These are phyloP conservation scores for Lepidurus apus DNA, from an alignment of 1,140 invertebrate species.

Conservation along the genomic window DNA sequence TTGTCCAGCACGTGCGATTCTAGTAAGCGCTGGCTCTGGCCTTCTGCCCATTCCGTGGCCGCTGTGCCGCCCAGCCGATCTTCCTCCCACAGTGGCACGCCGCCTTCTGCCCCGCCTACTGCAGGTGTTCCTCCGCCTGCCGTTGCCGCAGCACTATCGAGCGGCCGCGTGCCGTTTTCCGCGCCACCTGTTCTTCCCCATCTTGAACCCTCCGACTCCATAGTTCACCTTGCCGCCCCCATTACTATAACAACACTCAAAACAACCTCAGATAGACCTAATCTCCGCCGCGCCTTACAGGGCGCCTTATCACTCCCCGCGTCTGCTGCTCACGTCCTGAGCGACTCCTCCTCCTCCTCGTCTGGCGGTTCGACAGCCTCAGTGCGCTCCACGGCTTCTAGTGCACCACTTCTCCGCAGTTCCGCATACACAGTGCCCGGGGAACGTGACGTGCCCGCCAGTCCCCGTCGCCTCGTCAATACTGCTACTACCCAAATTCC, in stretches of 20 bases:
- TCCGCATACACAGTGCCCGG: slow-evolving; percentile 1
- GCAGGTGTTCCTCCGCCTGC: not conserved
- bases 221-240: not conserved
- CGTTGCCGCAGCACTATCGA: not conserved
- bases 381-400: not conserved
- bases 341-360: not conserved
- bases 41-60: not conserved
- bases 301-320: not conserved
- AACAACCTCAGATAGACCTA: slow-evolving; percentile 3
- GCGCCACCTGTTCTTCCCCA: not conserved
- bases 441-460: not conserved
- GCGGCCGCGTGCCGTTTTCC: not conserved
- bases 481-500: no score
- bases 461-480: not conserved
- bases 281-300: not conserved
- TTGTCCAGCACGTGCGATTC: not conserved
- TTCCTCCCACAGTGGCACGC: not conserved
- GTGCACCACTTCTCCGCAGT: slow-evolving; percentile 6
- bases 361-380: not conserved
- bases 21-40: not conserved
- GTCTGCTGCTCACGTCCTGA: not conserved
- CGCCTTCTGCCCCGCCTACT: not conserved
- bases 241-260: slow-evolving; percentile 15
- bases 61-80: not conserved
- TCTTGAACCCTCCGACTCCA: not conserved